Evolutionary conservation across 2,888 invertebrate genomes (phyloP).

Genomic region (Drosophila cracens): DNA sequence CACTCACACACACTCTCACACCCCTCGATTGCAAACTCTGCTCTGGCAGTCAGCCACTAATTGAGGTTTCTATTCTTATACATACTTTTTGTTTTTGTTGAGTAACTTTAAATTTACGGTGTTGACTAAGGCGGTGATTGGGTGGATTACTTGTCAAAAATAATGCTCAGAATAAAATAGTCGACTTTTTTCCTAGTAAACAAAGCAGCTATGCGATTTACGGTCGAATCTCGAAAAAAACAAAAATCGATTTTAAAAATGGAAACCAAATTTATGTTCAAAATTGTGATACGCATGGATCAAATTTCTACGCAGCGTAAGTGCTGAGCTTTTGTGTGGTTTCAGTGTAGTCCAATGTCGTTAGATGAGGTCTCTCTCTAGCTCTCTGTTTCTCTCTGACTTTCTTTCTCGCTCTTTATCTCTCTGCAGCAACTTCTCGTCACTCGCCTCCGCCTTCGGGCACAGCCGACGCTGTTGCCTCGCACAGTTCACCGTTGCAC

Average conservation of each 20-base stretch:
- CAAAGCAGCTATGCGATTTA: slow-evolving; percentile 3
- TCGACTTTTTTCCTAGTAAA: neutral
- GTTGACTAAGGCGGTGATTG: neutral
- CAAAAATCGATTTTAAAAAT: slow-evolving; percentile 4
- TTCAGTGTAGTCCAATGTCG: neutral
- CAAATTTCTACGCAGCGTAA: slow-evolving; percentile 9
- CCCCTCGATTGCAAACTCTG: slow-evolving; percentile 27
- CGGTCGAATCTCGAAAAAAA: neutral
- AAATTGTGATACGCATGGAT: slow-evolving; percentile 24
- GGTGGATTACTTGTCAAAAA: neutral
- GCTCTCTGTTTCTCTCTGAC: neutral
- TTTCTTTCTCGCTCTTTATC: neutral
- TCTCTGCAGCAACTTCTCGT: slow-evolving; percentile 60
- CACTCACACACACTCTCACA: slow-evolving; percentile 9
- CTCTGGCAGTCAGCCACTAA: slow-evolving; percentile 46
- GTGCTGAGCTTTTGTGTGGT: neutral
- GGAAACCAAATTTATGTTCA: slow-evolving; percentile 33
- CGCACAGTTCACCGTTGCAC: slow-evolving; percentile 42
- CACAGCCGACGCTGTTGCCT: slow-evolving; percentile 50
- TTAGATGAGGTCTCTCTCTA: neutral
- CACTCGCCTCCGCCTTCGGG: slow-evolving; percentile 68
- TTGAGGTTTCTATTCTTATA: slow-evolving; percentile 33
- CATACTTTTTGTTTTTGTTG: slow-evolving; percentile 4
- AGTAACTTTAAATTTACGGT: slow-evolving; percentile 15
- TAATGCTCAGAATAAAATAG: neutral